phyloP scores from a whole-genome alignment of 2,113 vertebrate species.

The Petrocephalus zakoni region DNA sequence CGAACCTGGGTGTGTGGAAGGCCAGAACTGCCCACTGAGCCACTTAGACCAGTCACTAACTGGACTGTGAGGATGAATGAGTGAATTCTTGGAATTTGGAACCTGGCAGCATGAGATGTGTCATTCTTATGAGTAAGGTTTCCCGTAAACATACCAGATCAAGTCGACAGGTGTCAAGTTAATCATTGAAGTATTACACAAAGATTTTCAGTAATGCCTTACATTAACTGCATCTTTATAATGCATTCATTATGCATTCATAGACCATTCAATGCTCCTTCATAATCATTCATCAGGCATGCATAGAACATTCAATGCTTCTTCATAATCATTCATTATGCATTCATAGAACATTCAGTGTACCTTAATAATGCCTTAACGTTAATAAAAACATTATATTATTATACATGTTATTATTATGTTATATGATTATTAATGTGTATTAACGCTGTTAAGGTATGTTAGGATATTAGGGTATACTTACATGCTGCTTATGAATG shows the following conservation, averaged over 20 bases:
- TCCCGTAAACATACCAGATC: neutral
- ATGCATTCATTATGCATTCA: neutral
- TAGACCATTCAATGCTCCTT: neutral
- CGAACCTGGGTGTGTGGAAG: neutral
- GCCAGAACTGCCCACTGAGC: neutral
- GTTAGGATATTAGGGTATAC: neutral
- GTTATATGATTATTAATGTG: neutral
- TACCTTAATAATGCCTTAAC: neutral
- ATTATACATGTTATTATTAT: neutral
- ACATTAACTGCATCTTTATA: neutral
- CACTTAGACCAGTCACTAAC: neutral
- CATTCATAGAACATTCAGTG: no score
- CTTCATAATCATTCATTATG: no score
- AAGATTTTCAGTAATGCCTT: neutral
- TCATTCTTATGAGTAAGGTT: neutral
- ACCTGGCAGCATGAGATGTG: neutral
- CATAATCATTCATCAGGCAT: no score
- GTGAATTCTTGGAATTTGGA: neutral
- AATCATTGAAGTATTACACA: neutral
- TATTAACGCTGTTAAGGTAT: neutral
- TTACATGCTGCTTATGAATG: neutral
- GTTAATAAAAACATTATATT: neutral
- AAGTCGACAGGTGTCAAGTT: neutral
- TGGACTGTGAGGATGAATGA: neutral
- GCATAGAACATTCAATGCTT: no score